These are phyloP conservation scores for Galaxias olidus DNA, from an alignment of 2,797 vertebrate genomes.

Conservation along the genomic window DNA sequence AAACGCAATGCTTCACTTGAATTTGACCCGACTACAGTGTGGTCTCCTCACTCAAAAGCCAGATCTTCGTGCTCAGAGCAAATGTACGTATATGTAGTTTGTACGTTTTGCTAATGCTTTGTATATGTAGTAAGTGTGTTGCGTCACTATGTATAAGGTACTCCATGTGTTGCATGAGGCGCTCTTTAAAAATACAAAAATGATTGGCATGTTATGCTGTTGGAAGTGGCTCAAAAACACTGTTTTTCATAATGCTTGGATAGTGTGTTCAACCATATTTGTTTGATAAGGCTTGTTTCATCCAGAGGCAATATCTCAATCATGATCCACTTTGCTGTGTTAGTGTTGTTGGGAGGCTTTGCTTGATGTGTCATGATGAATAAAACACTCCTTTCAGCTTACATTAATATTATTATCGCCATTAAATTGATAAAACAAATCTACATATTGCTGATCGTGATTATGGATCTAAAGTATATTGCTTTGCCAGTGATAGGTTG, in stretches of 20 bases:
- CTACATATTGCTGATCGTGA: no score
- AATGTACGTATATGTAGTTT: no score
- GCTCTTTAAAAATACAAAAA: conserved; percentile 21
- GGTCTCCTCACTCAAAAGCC: conserved; percentile 4
- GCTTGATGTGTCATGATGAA: conserved; percentile 49
- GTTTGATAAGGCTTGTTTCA: conserved; percentile 45
- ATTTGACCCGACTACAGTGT: conserved; percentile 46
- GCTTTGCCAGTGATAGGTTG: no score
- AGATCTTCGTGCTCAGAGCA: no score
- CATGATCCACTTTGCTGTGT: conserved; percentile 45
- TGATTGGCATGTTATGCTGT: conserved; percentile 21
- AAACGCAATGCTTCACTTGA: conserved; percentile 57
- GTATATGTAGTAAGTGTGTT: no score
- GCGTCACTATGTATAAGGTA: no score
- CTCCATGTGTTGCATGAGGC: conserved; percentile 32
- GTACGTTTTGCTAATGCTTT: no score
- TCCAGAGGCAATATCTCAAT: conserved; percentile 42
- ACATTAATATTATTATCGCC: no score
- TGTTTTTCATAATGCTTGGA: conserved; percentile 41
- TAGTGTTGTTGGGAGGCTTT: conserved; percentile 39
- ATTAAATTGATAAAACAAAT: no score
- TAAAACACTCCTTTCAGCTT: not conserved
- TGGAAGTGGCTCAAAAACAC: conserved; percentile 27
- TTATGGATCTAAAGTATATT: no score
- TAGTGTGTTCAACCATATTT: conserved; percentile 32